Conservation (phyloP, 2,797 vertebrate species). For the Tenualosa thibaudeaui region DNA sequence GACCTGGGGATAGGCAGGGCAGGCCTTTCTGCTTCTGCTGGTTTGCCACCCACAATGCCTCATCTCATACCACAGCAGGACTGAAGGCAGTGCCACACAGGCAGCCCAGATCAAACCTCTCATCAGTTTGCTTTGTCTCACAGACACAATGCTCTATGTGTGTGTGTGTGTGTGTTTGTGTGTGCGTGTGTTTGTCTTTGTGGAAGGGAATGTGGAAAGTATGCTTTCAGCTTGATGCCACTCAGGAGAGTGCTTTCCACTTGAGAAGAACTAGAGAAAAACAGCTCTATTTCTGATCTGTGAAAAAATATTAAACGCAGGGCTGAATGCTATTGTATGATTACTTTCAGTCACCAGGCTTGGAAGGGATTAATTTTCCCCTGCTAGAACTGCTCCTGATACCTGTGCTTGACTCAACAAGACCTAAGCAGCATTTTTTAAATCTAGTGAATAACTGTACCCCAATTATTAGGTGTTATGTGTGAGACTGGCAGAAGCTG, state of each 20-base stretch:
- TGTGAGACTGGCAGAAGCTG: neutral
- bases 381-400: neutral
- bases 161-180: neutral
- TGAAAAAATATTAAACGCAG: neutral
- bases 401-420: neutral
- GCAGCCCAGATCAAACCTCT: slow-evolving; percentile 27
- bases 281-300: neutral
- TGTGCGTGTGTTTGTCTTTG: neutral
- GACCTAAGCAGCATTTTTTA: neutral
- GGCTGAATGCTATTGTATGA: neutral
- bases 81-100: neutral
- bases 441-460: neutral
- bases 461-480: neutral
- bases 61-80: slow-evolving; percentile 6
- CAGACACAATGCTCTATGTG: neutral
- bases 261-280: neutral
- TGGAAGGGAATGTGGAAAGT: neutral
- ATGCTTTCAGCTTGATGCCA: neutral
- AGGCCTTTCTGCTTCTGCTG: slow-evolving; percentile 30
- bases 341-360: neutral
- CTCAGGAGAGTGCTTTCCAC: neutral
- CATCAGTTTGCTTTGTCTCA: slow-evolving; percentile 32
- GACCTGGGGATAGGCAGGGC: neutral
- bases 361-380: neutral
- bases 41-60: slow-evolving; percentile 34